phyloP scores from a whole-genome alignment of 2,888 invertebrate genomes.

The Amiota mariae region DNA sequence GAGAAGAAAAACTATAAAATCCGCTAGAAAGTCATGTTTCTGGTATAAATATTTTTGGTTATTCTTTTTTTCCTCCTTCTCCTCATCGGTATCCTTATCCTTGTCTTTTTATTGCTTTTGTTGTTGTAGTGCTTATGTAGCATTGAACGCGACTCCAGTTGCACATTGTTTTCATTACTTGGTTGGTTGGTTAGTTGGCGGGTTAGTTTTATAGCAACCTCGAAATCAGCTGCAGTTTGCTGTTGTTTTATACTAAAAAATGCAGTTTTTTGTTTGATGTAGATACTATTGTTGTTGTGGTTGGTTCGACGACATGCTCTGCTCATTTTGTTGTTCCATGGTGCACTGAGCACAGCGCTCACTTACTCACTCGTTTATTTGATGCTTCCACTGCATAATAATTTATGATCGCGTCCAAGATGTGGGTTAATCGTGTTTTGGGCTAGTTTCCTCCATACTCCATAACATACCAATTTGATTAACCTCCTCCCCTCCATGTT shows the following conservation, averaged over 20 bases:
- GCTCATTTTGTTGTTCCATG: conserved; percentile 23
- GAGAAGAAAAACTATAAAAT: conserved; percentile 54
- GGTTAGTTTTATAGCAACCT: conserved; percentile 31
- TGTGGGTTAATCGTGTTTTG: conserved; percentile 74
- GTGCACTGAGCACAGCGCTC: too few relatives aligned
- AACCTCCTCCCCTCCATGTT: background rate
- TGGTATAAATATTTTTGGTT: conserved; percentile 3
- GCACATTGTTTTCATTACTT: background rate
- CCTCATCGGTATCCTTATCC: conserved; percentile 1
- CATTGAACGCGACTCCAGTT: conserved; percentile 33
- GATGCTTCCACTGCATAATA: conserved; percentile 66
- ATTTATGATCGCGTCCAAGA: conserved; percentile 74
- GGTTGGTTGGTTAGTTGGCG: conserved; percentile 20
- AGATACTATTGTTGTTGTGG: background rate
- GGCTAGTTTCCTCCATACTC: conserved; percentile 64
- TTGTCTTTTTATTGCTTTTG: conserved; percentile 8
- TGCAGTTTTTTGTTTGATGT: conserved; percentile 8
- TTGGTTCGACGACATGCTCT: conserved; percentile 13
- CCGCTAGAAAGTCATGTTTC: conserved; percentile 68
- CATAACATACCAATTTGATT: conserved; percentile 35
- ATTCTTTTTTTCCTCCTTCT: background rate
- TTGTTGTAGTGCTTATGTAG: conserved; percentile 40
- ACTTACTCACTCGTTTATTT: conserved; percentile 6
- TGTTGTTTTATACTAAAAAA: conserved; percentile 26
- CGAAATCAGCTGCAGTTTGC: conserved; percentile 24